A percentile compares a stretch with the other conserved stretches of the same genome.
Conservation (phyloP, 2,797 vertebrate genomes). For the Trachops cirrhosus region DNA sequence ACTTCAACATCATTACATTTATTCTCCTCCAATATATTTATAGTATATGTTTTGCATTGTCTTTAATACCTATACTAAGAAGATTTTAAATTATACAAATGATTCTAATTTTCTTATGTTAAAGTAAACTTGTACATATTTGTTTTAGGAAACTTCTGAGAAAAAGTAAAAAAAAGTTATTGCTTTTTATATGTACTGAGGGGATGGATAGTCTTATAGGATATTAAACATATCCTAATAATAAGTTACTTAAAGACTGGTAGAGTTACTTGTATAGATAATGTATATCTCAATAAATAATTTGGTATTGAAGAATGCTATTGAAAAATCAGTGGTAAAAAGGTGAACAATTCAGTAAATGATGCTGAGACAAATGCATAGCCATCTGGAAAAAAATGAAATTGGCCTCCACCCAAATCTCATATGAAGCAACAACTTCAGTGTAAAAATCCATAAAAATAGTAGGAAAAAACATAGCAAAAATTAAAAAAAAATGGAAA, state of each 20-base stretch:
- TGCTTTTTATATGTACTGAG: neutral
- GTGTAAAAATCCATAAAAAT: neutral
- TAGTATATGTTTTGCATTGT: neutral
- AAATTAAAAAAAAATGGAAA: neutral
- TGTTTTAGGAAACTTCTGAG: constrained; percentile 2
- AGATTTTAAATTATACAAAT: neutral
- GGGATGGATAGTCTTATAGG: neutral
- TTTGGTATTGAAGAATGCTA: neutral
- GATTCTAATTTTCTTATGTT: constrained; percentile 12
- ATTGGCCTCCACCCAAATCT: neutral
- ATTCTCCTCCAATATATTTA: neutral
- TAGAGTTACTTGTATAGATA: neutral
- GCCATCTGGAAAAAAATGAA: constrained; percentile 14
- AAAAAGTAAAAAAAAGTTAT: neutral
- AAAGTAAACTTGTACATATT: neutral
- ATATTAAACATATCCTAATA: neutral
- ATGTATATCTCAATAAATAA: neutral
- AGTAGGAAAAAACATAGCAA: neutral
- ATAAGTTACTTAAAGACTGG: neutral
- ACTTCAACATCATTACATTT: neutral
- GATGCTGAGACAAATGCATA: neutral
- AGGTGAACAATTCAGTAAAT: constrained; percentile 14
- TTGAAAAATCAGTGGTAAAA: neutral
- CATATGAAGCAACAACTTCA: neutral
- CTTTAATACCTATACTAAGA: neutral